Evolutionary conservation across 1,140 invertebrate genomes (phyloP).

Genomic region (Apis laboriosa): DNA sequence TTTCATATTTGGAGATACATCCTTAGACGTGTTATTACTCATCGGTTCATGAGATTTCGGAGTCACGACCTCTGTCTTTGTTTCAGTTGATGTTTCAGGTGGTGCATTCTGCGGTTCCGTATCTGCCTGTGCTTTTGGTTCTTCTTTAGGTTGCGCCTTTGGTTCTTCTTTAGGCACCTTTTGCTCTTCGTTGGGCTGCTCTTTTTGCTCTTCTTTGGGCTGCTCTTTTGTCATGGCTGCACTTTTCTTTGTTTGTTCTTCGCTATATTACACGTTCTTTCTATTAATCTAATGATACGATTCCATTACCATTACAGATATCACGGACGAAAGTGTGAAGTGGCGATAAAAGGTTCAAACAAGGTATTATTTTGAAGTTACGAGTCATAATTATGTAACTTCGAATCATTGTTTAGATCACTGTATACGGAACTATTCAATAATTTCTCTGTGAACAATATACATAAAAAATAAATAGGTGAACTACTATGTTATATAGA

Average conservation of each 20-base stretch:
- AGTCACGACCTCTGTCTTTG: background rate
- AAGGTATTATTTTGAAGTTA: constrained; percentile 1
- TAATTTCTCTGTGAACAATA: background rate
- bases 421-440: background rate
- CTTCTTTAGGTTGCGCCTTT: background rate
- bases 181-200: constrained; percentile 3
- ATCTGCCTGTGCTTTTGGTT: background rate
- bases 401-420: background rate
- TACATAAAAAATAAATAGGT: background rate
- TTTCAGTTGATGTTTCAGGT: background rate
- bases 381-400: background rate
- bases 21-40: background rate
- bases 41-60: constrained; percentile 15
- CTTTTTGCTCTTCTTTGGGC: background rate
- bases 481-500: background rate
- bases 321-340: constrained; percentile 43
- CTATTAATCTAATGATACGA: constrained; percentile 61
- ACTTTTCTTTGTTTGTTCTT: constrained; percentile 57
- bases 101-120: background rate
- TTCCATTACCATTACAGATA: constrained; percentile 53
- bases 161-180: background rate
- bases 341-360: background rate
- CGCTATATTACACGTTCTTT: constrained; percentile 64
- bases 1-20: background rate
- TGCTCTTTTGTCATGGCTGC: constrained; percentile 47